These are phyloP conservation scores for Rhinogobio ventralis DNA, from an alignment of 2,797 vertebrate genomes.

Conservation along the genomic window DNA sequence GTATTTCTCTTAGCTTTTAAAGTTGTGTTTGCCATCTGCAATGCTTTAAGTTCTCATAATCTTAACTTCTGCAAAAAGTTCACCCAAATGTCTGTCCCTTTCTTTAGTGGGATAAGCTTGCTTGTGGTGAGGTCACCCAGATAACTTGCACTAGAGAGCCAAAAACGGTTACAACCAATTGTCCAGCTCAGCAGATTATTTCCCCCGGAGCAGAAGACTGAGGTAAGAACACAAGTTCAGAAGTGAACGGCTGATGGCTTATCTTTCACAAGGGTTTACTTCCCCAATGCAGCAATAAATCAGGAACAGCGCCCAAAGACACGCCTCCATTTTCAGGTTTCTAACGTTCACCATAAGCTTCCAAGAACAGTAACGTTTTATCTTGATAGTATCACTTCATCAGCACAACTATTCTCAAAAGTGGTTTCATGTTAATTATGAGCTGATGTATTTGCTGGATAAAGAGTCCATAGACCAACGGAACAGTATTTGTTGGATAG, in stretches of 20 bases:
- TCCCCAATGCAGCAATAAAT: slow-evolving; percentile 53
- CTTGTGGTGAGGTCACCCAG: slow-evolving; percentile 22
- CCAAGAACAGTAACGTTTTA: slow-evolving; percentile 5
- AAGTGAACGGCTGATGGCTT: slow-evolving; percentile 56
- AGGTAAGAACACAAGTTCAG: slow-evolving; percentile 59
- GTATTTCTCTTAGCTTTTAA: slow-evolving; percentile 30
- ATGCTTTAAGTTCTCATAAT: slow-evolving; percentile 11
- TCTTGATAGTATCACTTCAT: slow-evolving; percentile 38
- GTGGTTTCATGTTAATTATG: slow-evolving; percentile 25
- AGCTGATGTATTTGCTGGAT: slow-evolving; percentile 11
- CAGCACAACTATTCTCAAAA: slow-evolving; percentile 13
- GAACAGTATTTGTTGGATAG: slow-evolving; percentile 10
- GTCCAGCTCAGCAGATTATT: slow-evolving; percentile 61
- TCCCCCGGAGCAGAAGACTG: slow-evolving; percentile 56
- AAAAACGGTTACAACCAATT: slow-evolving; percentile 46
- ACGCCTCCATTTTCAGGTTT: slow-evolving; percentile 27
- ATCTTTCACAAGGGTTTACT: slow-evolving; percentile 56
- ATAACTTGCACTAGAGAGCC: slow-evolving; percentile 45
- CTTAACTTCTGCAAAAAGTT: slow-evolving; percentile 39
- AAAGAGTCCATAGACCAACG: slow-evolving; percentile 5
- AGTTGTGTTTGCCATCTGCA: not conserved
- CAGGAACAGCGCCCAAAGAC: slow-evolving; percentile 47
- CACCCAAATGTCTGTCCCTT: slow-evolving; percentile 50
- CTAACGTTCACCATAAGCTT: slow-evolving; percentile 14
- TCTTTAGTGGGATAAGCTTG: slow-evolving; percentile 14